phyloP scores from a whole-genome alignment of 2,113 vertebrate genomes.

The Myiozetetes cayanensis region DNA sequence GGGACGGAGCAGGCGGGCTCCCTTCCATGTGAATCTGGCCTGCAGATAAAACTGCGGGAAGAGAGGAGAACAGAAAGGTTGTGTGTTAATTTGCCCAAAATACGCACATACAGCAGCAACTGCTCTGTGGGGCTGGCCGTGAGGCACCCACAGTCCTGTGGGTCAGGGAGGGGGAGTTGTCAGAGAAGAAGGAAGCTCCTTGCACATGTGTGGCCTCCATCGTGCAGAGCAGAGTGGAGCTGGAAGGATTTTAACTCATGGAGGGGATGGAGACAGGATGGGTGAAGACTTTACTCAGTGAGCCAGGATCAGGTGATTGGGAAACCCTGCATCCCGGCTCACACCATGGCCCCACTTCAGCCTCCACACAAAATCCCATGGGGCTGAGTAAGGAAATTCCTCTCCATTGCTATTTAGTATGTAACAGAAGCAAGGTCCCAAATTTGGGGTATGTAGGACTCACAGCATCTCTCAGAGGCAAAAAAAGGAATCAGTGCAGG shows the following conservation, averaged over 20 bases:
- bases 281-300: background rate
- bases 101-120: rapidly evolving
- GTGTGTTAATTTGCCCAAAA: rapidly evolving
- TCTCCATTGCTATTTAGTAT: rapidly evolving
- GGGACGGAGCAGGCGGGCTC: slow-evolving; percentile 90
- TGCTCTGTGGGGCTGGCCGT: rapidly evolving
- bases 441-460: background rate
- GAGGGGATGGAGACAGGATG: background rate
- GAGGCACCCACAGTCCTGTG: rapidly evolving
- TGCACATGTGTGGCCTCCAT: background rate
- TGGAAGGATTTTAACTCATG: background rate
- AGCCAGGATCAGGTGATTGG: background rate
- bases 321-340: rapidly evolving
- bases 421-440: background rate
- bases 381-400: rapidly evolving
- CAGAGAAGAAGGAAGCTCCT: background rate
- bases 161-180: background rate
- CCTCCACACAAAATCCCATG: background rate
- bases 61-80: background rate
- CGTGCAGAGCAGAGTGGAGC: rapidly evolving
- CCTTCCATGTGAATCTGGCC: slow-evolving; percentile 93
- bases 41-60: slow-evolving; percentile 89
- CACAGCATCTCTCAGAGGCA: background rate
- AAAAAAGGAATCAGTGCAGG: background rate
- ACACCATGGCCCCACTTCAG: background rate